Conservation (phyloP, 2,797 vertebrate species). For the Oreochromis grahami region DNA sequence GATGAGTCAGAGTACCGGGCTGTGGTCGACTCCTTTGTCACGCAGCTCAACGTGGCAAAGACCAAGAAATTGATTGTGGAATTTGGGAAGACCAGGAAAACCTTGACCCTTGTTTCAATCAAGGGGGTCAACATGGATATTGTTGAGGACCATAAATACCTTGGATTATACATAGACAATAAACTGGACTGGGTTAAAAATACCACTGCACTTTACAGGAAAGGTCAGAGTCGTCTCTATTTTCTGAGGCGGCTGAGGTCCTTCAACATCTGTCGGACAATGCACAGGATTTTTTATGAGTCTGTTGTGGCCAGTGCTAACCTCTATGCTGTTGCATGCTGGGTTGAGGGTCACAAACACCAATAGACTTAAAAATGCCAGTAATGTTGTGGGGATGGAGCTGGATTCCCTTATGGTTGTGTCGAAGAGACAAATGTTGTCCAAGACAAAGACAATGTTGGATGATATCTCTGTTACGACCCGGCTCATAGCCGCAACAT, state of each 20-base stretch:
- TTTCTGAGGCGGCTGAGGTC: not conserved
- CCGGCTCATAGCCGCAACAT: too few relatives aligned
- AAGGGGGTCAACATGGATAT: accelerated
- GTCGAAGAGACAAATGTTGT: not conserved
- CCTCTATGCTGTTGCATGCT: not conserved
- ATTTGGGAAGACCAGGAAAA: accelerated
- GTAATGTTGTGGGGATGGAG: not conserved
- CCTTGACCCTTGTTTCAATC: not conserved
- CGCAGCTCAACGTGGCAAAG: accelerated
- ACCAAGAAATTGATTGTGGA: not conserved
- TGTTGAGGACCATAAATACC: not conserved
- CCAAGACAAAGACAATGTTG: not conserved
- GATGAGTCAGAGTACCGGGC: not conserved
- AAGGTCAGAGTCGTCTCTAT: not conserved
- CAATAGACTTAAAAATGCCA: not conserved
- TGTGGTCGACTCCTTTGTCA: not conserved
- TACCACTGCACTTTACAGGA: not conserved
- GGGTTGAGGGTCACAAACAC: accelerated
- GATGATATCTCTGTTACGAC: too few relatives aligned
- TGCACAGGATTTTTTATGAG: not conserved
- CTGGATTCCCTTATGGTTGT: not conserved
- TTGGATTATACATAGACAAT: not conserved
- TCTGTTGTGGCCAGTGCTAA: not conserved
- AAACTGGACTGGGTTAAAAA: not conserved
- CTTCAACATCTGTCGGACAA: not conserved